Evolutionary conservation across 2,888 invertebrate genomes (phyloP).

Genomic region (Aporophyla lueneburgensis): DNA sequence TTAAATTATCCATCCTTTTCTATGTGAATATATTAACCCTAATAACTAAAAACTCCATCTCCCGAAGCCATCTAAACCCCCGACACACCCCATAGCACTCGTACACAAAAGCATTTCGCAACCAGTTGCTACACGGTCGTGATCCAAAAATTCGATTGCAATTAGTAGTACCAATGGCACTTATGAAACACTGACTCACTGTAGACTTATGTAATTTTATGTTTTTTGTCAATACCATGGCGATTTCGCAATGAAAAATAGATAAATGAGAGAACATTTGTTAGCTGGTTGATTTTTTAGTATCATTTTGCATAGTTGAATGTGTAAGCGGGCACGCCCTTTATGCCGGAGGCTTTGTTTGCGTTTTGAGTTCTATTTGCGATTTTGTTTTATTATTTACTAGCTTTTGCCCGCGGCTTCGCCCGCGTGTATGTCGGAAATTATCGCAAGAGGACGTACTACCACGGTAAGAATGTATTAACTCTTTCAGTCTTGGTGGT

Average conservation of each 20-base stretch:
- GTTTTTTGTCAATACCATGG: constrained; percentile 29
- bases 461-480: too few species aligned
- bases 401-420: too few species aligned
- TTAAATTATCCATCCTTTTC: too few species aligned
- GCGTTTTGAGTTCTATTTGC: too few species aligned
- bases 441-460: too few species aligned
- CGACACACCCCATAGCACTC: constrained; percentile 14
- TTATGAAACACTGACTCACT: constrained; percentile 60
- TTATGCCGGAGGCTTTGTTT: too few species aligned
- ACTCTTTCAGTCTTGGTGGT: too few species aligned
- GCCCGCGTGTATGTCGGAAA: too few species aligned
- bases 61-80: not conserved
- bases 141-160: constrained; percentile 58
- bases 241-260: constrained; percentile 41
- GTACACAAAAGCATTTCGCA: constrained; percentile 48
- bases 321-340: too few species aligned
- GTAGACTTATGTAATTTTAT: constrained; percentile 52
- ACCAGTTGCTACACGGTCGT: constrained; percentile 52
- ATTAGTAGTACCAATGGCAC: constrained; percentile 41
- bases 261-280: constrained; percentile 5
- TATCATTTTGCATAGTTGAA: too few species aligned
- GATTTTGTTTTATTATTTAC: too few species aligned
- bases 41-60: constrained; percentile 21
- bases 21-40: too few species aligned
- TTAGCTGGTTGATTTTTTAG: not conserved